A percentile compares a stretch with the other conserved stretches of the same genome.
phyloP scores from a whole-genome alignment of 2,113 vertebrate species.

The Bos taurus region ARS-UCD2.0 NC_037351.1:31511501-31512000 shows the following conservation, averaged over 20 bases:
- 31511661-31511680: conserved; percentile 76
- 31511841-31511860: conserved; percentile 77
- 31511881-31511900: conserved; percentile 80
- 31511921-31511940: conserved; percentile 85
- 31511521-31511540: conserved; percentile 75
- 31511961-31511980: conserved; percentile 78
- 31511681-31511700: conserved; percentile 73
- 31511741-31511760: conserved; percentile 73
- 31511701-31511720: conserved; percentile 71
- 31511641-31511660: conserved; percentile 74
- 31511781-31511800: conserved; percentile 73
- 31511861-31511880: conserved; percentile 81
- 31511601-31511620: conserved; percentile 69
- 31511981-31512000: conserved; percentile 82
- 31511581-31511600: conserved; percentile 75
- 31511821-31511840: conserved; percentile 77
- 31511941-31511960: conserved; percentile 76
- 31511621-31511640: conserved; percentile 70
- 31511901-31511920: conserved; percentile 85
- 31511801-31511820: conserved; percentile 79
- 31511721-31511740: conserved; percentile 67
- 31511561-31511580: conserved; percentile 72
- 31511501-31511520: conserved; percentile 72
- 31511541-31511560: conserved; percentile 69
- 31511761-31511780: conserved; percentile 77